Percentiles rank a stretch among this genome's conserved stretches.
Evolutionary conservation across 2,888 invertebrate species (phyloP).

Genomic region (Perizoma affinitatum): DNA sequence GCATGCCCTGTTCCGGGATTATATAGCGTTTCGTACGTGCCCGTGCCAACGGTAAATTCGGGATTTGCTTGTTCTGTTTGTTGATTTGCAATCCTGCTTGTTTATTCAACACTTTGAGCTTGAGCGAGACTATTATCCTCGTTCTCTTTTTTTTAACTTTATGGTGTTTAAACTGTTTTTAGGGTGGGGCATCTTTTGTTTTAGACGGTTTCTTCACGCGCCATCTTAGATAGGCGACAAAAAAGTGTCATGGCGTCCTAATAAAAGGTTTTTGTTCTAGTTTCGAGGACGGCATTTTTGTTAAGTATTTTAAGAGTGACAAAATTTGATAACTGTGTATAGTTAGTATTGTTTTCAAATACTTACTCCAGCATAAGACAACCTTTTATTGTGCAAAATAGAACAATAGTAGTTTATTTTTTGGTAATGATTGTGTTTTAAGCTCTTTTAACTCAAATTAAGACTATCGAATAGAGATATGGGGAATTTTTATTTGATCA

Average conservation of each 20-base stretch:
- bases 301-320: constrained; percentile 4
- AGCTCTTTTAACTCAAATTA: too few species aligned
- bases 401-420: too few species aligned
- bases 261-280: constrained; percentile 57
- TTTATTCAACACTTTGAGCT: constrained; percentile 43
- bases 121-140: constrained; percentile 36
- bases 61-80: constrained; percentile 59
- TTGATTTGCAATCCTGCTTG: constrained; percentile 56
- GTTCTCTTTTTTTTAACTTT: constrained; percentile 34
- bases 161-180: constrained; percentile 42
- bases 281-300: constrained; percentile 38
- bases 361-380: too few species aligned
- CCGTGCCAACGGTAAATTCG: constrained; percentile 53
- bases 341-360: too few species aligned
- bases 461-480: too few species aligned
- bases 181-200: constrained; percentile 82
- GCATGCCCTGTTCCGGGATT: constrained; percentile 77
- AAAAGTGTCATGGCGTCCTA: constrained; percentile 80
- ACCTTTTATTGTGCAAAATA: too few species aligned
- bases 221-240: constrained; percentile 80
- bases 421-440: too few species aligned
- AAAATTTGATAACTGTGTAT: background rate
- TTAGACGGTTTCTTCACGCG: constrained; percentile 71
- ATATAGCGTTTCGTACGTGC: constrained; percentile 56
- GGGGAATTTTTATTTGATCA: too few species aligned